Evolutionary conservation across 2,797 vertebrate genomes (phyloP).

Genomic region (Eospalax fontanierii): DNA sequence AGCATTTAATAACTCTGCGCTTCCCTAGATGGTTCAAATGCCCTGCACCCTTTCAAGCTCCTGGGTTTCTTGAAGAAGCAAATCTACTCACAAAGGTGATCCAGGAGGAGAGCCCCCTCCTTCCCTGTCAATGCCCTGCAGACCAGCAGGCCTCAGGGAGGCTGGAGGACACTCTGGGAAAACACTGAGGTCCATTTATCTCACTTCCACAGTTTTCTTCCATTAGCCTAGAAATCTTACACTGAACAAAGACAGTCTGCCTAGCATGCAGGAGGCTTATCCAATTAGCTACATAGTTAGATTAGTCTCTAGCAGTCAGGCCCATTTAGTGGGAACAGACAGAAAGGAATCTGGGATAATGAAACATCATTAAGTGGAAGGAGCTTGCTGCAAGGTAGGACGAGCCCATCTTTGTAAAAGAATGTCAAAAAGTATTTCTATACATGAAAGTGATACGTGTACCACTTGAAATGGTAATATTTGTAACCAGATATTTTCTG

Average conservation of each 20-base stretch:
- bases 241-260: slow-evolving; percentile 58
- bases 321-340: neutral
- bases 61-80: neutral
- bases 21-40: neutral
- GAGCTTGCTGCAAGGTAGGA: slow-evolving; percentile 22
- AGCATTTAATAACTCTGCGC: neutral
- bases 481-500: slow-evolving; percentile 20
- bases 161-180: neutral
- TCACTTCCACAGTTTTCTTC: slow-evolving; percentile 64
- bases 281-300: slow-evolving; percentile 53
- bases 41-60: neutral
- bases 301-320: neutral
- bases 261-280: slow-evolving; percentile 25
- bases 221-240: slow-evolving; percentile 66
- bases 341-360: neutral
- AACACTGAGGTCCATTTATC: slow-evolving; percentile 35
- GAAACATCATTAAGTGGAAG: slow-evolving; percentile 42
- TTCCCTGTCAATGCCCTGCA: too few species aligned
- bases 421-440: slow-evolving; percentile 34
- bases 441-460: neutral
- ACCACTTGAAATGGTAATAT: neutral
- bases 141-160: neutral
- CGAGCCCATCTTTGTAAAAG: slow-evolving; percentile 23
- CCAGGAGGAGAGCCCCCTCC: neutral
- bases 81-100: neutral